Percentiles rank a stretch among this genome's conserved stretches.
phyloP scores from a whole-genome alignment of 1,140 invertebrate species.

The Drosophila pandora region DNA sequence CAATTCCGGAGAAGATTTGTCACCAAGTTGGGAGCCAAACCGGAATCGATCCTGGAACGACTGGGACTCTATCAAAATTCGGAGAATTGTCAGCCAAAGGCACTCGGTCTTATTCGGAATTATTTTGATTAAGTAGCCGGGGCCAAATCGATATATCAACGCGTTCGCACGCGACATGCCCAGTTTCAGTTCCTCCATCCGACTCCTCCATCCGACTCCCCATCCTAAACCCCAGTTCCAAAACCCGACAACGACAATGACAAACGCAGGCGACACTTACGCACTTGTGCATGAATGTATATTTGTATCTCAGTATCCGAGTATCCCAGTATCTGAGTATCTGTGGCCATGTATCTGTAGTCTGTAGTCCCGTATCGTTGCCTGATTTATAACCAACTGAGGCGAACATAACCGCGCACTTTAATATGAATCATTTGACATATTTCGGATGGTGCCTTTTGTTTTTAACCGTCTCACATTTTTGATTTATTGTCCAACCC shows the following conservation, averaged over 20 bases:
- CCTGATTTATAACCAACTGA: slow-evolving; percentile 64
- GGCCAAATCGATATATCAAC: slow-evolving; percentile 74
- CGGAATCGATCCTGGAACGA: slow-evolving; percentile 5
- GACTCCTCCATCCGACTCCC: slow-evolving; percentile 3
- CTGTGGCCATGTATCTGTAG: slow-evolving; percentile 31
- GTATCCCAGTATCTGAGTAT: neutral
- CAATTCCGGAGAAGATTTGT: slow-evolving; percentile 36
- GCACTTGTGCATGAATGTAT: slow-evolving; percentile 26
- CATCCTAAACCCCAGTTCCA: slow-evolving; percentile 19
- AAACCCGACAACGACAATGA: slow-evolving; percentile 32
- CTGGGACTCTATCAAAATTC: slow-evolving; percentile 62
- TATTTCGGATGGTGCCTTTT: slow-evolving; percentile 62
- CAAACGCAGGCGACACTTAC: slow-evolving; percentile 44
- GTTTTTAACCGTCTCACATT: slow-evolving; percentile 59
- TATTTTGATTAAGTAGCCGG: slow-evolving; percentile 76
- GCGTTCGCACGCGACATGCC: slow-evolving; percentile 61
- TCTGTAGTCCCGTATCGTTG: slow-evolving; percentile 24
- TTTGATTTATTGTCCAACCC: slow-evolving; percentile 62
- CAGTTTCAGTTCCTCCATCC: neutral
- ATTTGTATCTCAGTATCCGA: neutral
- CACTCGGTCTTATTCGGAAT: slow-evolving; percentile 37
- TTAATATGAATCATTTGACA: slow-evolving; percentile 81
- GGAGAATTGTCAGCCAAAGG: slow-evolving; percentile 57
- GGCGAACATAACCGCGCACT: slow-evolving; percentile 60
- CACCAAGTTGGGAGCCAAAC: slow-evolving; percentile 9